Evolutionary conservation across 2,888 invertebrate genomes (phyloP).

Genomic region (Adelphocoris suturalis): DNA sequence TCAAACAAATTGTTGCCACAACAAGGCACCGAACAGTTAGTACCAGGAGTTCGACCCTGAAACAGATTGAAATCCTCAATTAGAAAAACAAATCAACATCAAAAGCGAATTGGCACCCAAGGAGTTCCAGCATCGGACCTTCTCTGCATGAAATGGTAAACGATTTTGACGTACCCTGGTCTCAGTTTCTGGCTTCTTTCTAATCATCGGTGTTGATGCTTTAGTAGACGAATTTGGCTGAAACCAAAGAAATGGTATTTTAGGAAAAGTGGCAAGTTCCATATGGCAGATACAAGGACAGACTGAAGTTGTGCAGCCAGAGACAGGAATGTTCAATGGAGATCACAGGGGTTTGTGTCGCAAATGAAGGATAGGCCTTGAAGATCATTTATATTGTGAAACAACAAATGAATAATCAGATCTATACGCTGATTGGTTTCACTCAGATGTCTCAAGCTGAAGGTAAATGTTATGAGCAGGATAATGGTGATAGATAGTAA

Average conservation of each 20-base stretch:
- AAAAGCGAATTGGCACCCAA: not conserved
- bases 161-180: not conserved
- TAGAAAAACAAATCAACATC: not conserved
- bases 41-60: conserved; percentile 66
- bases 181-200: not conserved
- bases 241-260: not conserved
- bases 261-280: not conserved
- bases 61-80: not conserved
- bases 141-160: not conserved
- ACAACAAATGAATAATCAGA: too few relatives aligned
- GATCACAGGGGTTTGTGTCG: too few relatives aligned
- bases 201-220: not conserved
- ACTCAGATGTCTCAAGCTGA: too few relatives aligned
- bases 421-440: too few relatives aligned
- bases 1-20: conserved; percentile 67
- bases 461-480: too few relatives aligned
- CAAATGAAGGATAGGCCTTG: too few relatives aligned
- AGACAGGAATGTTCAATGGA: too few relatives aligned
- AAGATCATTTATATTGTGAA: too few relatives aligned
- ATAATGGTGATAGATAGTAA: too few relatives aligned
- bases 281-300: not conserved
- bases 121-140: not conserved
- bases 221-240: not conserved
- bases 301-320: too few relatives aligned
- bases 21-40: conserved; percentile 60